Percentiles rank a stretch among this genome's conserved stretches.
Evolutionary conservation across 2,797 vertebrate species (phyloP).

Genomic region (Scyliorhinus canicula): DNA sequence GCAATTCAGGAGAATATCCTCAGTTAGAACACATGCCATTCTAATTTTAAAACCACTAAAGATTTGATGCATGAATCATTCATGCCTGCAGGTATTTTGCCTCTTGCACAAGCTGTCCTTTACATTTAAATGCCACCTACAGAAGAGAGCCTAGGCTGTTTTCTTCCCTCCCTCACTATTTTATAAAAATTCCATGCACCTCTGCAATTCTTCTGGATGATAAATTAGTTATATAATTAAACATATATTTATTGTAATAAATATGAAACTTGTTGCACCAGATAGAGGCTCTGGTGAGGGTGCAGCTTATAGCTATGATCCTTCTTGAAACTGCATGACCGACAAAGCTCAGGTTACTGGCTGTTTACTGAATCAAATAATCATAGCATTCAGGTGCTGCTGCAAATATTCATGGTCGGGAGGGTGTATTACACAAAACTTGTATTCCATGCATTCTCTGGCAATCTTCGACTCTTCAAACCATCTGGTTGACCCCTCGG

Average conservation of each 20-base stretch:
- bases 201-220: neutral
- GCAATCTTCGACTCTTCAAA: no score
- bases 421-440: neutral
- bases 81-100: neutral
- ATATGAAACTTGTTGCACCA: neutral
- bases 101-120: neutral
- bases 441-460: neutral
- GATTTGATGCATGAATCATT: neutral
- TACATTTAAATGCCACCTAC: neutral
- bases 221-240: neutral
- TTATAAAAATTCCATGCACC: no score
- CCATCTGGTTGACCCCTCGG: no score
- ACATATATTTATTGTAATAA: neutral
- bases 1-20: neutral
- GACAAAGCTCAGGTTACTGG: neutral
- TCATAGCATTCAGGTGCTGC: neutral
- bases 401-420: neutral
- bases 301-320: neutral
- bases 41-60: neutral
- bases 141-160: neutral
- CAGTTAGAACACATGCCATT: neutral
- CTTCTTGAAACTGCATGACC: neutral
- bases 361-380: neutral
- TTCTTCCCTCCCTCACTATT: no score
- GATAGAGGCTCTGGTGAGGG: neutral